Evolutionary conservation across 2,888 invertebrate genomes (phyloP).

Genomic region (Patella ulyssiponensis): DNA sequence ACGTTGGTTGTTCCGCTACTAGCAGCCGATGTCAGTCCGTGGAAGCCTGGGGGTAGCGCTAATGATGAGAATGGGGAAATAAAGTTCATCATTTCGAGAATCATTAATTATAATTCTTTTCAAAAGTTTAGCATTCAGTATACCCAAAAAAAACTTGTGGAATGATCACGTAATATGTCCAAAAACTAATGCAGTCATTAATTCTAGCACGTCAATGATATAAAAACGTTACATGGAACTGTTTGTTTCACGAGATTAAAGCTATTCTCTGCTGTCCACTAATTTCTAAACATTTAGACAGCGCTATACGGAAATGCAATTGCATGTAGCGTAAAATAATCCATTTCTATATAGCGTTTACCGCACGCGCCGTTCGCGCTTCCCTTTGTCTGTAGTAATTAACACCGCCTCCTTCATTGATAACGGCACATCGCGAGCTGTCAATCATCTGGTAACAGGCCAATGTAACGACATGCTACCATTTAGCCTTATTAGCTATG

Average conservation of each 20-base stretch:
- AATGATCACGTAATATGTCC: no score
- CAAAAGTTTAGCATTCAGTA: no score
- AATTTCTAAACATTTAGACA: constrained; percentile 1
- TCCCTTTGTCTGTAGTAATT: constrained; percentile 5
- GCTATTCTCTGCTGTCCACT: no score
- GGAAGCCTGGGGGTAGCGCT: not conserved
- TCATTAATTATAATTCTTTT: not conserved
- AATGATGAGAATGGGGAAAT: constrained; percentile 3
- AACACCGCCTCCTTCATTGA: constrained; percentile 3
- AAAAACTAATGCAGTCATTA: no score
- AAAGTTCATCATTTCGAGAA: constrained; percentile 5
- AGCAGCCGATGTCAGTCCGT: not conserved
- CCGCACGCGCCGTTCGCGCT: constrained; percentile 8
- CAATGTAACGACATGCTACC: constrained; percentile 4
- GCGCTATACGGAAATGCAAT: constrained; percentile 7
- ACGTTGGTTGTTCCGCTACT: not conserved
- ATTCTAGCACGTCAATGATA: no score
- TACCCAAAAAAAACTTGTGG: no score
- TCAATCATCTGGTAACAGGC: not conserved
- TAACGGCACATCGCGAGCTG: not conserved
- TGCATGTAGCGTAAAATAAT: not conserved
- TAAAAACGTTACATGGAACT: no score
- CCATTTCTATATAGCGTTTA: constrained; percentile 9
- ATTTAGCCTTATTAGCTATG: no score
- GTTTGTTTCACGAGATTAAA: no score